Conservation (phyloP, 2,113 vertebrate genomes). For the Scytalopus superciliaris region DNA sequence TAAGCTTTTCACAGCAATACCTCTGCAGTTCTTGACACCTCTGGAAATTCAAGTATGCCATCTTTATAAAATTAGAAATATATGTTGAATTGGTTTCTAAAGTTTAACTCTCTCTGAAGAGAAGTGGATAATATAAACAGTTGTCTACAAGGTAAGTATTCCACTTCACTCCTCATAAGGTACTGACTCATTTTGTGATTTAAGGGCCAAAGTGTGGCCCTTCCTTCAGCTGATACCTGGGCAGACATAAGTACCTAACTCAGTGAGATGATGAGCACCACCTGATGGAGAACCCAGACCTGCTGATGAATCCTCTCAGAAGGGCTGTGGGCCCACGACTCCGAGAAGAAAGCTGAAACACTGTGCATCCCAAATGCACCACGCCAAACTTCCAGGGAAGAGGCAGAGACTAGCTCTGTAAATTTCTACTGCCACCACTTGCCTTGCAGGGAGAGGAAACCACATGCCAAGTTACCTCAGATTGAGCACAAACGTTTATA, state of each 20-base stretch:
- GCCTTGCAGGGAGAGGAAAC: background rate
- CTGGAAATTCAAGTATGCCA: background rate
- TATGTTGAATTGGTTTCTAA: background rate
- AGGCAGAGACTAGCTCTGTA: background rate
- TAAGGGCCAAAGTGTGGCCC: background rate
- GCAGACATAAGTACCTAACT: background rate
- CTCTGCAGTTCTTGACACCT: background rate
- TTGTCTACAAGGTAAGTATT: background rate
- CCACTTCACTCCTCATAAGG: background rate
- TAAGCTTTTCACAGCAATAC: background rate
- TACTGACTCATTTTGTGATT: background rate
- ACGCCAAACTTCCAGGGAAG: background rate
- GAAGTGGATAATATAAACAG: background rate
- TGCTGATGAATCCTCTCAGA: background rate
- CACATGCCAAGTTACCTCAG: background rate
- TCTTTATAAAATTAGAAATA: background rate
- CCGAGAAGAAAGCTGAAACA: background rate
- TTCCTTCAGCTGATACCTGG: background rate
- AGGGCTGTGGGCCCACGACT: background rate
- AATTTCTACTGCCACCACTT: background rate
- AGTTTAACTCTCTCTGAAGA: background rate
- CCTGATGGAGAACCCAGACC: background rate
- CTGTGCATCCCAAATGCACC: rapidly evolving
- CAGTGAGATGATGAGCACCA: background rate
- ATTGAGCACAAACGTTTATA: background rate